A percentile compares a stretch with the other conserved stretches of the same genome.
These are phyloP conservation scores for Poeciliopsis gracilis DNA, from an alignment of 2,797 vertebrate species.

Conservation along the genomic window DNA sequence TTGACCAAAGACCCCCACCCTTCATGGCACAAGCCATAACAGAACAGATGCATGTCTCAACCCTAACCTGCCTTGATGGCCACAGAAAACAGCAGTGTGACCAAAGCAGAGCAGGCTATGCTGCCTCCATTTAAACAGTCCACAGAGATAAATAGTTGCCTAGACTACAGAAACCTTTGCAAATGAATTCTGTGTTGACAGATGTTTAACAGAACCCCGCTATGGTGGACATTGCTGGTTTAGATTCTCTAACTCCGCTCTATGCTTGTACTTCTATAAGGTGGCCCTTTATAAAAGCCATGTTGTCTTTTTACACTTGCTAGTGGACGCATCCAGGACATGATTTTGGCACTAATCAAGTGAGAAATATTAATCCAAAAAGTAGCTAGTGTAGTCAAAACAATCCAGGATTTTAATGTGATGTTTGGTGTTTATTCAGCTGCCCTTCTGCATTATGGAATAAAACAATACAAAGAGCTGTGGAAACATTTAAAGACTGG, in stretches of 20 bases:
- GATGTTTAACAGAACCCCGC: conserved; percentile 52
- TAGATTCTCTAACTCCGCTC: conserved; percentile 53
- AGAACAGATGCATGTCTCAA: conserved; percentile 49
- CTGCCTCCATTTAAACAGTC: conserved; percentile 31
- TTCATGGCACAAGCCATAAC: conserved; percentile 22
- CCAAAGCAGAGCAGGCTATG: conserved; percentile 7
- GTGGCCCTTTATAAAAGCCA: conserved; percentile 10
- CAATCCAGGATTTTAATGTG: not conserved
- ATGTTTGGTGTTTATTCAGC: not conserved
- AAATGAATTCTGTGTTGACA: conserved; percentile 49
- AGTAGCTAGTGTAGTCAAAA: not conserved
- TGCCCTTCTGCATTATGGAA: not conserved
- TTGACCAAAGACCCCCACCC: conserved; percentile 25
- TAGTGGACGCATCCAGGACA: not conserved
- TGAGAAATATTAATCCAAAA: not conserved
- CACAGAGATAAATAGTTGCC: conserved; percentile 29
- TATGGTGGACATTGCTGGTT: conserved; percentile 44
- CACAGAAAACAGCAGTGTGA: conserved; percentile 46
- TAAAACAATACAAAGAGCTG: not conserved
- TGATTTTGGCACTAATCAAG: not conserved
- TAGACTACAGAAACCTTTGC: conserved; percentile 30
- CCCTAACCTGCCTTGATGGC: conserved; percentile 21
- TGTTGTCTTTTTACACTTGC: not conserved
- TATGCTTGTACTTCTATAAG: conserved; percentile 46
- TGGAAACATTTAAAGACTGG: not conserved